These are phyloP conservation scores for Hippocampus barbouri DNA, from an alignment of 2,113 vertebrate genomes.

Conservation along the genomic window DNA sequence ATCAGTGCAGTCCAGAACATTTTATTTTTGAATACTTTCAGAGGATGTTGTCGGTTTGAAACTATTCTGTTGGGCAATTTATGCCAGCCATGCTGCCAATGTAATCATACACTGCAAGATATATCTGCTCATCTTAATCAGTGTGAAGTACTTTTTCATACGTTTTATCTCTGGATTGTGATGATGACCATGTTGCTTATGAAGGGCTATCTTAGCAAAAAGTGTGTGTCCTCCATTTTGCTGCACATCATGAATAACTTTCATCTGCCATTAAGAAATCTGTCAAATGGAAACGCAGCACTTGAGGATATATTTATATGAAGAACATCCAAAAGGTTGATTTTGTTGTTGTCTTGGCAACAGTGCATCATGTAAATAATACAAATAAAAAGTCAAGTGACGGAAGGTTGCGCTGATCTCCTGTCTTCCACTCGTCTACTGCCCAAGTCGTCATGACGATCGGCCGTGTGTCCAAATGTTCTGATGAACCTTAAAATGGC, in stretches of 20 bases:
- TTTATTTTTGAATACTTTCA: not conserved
- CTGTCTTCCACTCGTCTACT: not conserved
- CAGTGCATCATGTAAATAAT: not conserved
- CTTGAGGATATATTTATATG: not conserved
- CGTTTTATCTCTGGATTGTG: not conserved
- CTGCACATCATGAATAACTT: not conserved
- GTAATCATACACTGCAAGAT: not conserved
- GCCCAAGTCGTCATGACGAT: not conserved
- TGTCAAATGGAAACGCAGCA: not conserved
- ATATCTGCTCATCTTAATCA: not conserved
- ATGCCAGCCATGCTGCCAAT: not conserved
- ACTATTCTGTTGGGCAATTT: not conserved
- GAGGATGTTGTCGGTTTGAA: not conserved
- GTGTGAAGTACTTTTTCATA: not conserved
- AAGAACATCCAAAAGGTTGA: not conserved
- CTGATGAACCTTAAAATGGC: not conserved
- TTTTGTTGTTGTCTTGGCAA: not conserved
- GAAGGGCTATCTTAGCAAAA: conserved; percentile 14
- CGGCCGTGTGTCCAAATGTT: not conserved
- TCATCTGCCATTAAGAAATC: not conserved
- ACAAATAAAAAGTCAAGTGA: conserved; percentile 1
- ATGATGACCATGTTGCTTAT: not conserved
- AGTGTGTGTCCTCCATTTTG: not conserved
- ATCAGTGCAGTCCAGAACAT: not conserved
- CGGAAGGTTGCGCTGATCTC: not conserved